Base-by-base conservation (phyloP, 1,140 invertebrate species). In the Ceratitis capitata region DNA sequence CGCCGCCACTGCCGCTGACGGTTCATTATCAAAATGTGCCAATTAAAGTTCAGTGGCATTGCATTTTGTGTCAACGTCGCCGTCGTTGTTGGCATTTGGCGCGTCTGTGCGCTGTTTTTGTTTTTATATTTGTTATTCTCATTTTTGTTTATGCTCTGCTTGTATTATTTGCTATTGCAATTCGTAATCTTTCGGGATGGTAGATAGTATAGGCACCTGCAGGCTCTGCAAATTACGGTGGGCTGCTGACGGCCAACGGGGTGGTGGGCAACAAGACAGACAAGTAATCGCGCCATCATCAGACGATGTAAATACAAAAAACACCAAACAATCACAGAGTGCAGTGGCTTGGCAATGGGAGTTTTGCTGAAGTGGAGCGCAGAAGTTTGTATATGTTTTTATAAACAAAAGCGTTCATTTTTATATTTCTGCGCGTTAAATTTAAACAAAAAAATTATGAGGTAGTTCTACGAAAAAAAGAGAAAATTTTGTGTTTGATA, bases 11-110 rank as follows among this genome's bases (percentile, higher is more conserved):
- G 58, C n/a, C 69, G 69, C 10, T 78, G 69, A 45, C 69, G 69
- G 69, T 78, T 78, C 69, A 78, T 78, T 78, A 78, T 78, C 69
- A 78, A 78, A 78, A 78, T 78, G 69, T 78, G 69, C 69, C 69
- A 78, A 78, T 78, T 78, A 78, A 78, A 78, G 69, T 78, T 78
- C 69, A 78, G 69, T 78, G 69, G 69, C 69, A 78, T 78, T 78
- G 69, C 69, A 78, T 78, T 78, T 78, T 78, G 42, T 47, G 69
- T 78, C 69, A 78, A 78, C 69, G 69, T 45, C n/a, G 39, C 42
- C 39, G 23, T 45, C 69, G 69, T 45, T n/a, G 39, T 23, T 35
- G 23, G 39, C 69, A 78, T 78, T 78, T 78, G 69, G 39, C 39
- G 69, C n/a, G 69, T n/a, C 69, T 42, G 16, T 39, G 39, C n/a